Base-by-base conservation (phyloP, 1,140 invertebrate species). In the Homarus americanus region DNA sequence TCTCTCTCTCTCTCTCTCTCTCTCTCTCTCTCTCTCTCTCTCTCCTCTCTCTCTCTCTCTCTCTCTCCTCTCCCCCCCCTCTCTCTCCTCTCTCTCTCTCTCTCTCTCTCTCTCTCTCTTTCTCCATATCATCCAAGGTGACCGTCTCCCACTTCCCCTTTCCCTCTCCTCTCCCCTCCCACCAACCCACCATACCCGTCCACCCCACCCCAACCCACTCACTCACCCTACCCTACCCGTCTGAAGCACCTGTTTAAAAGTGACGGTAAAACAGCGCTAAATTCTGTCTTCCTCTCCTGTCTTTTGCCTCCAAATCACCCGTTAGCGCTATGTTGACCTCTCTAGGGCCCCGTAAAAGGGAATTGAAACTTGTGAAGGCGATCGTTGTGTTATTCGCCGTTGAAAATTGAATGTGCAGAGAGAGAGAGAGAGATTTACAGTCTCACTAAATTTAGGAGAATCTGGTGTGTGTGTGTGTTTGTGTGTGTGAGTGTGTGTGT, bases 81-180 rank as follows among this genome's bases (percentile, higher is more conserved):
- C n/a, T n/a, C n/a, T n/a, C n/a, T n/a, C n/a, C n/a, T 78, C 15
- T 78, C 12, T 69, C 32, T 28, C 66, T 69, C 66, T 34, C 24
- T 69, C 32, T 49, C 32, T 69, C 32, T 69, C 66, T 69, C 66
- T 69, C 66, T 34, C 66, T 69, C 32, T 69, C 66, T 69, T n/a
- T n/a, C n/a, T n/a, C n/a, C n/a, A n/a, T n/a, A n/a, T n/a, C n/a
- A n/a, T n/a, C n/a, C n/a, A n/a, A n/a, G n/a, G n/a, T n/a, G n/a
- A n/a, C n/a, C n/a, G n/a, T n/a, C n/a, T n/a, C 66, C 24, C 32
- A 9, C 66, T 69, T 24, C 20, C 66, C 24, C 66, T 34, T 24
- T 69, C 66, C 24, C 32, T 28, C 32, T 69, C 32, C 20, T 7
- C 24, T 24, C 24, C 32, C 20, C 66, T 69, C 32, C 7, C 32